These are phyloP conservation scores for Valencia hispanica DNA, from an alignment of 2,797 vertebrate genomes.

Conservation along the genomic window DNA sequence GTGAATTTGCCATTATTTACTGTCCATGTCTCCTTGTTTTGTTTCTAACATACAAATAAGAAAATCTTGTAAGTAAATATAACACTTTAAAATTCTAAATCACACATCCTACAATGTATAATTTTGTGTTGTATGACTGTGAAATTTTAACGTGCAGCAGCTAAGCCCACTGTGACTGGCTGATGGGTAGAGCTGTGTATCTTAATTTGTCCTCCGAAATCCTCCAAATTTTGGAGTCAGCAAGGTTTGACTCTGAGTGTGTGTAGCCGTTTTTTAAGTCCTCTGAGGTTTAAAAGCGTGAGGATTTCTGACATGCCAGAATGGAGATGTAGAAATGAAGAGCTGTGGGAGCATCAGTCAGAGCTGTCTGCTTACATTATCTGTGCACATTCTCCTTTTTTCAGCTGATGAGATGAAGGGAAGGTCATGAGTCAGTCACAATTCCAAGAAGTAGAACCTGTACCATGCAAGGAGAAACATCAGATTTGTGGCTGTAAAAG, in stretches of 20 bases:
- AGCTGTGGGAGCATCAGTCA: conserved; percentile 44
- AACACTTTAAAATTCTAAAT: conserved; percentile 22
- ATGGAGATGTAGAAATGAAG: conserved; percentile 67
- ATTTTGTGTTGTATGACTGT: not conserved
- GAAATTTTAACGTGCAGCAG: conserved; percentile 16
- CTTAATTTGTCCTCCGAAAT: conserved; percentile 17
- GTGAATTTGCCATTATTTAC: conserved; percentile 30
- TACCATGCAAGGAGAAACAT: conserved; percentile 28
- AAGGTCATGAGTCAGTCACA: conserved; percentile 47
- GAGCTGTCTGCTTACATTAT: conserved; percentile 64
- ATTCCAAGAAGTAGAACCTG: conserved; percentile 33
- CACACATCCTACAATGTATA: conserved; percentile 7
- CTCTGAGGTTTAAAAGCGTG: conserved; percentile 18
- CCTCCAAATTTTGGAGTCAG: conserved; percentile 4
- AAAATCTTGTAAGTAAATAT: conserved; percentile 51
- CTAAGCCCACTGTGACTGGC: not conserved
- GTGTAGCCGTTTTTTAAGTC: conserved; percentile 27
- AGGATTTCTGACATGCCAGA: conserved; percentile 50
- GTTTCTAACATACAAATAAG: conserved; percentile 10
- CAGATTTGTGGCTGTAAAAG: conserved; percentile 17
- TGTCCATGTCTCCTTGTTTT: conserved; percentile 2
- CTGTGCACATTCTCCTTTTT: conserved; percentile 21
- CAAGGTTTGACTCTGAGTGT: conserved; percentile 24
- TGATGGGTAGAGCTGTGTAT: conserved; percentile 5
- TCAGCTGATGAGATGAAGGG: not conserved